Evolutionary conservation across 2,888 invertebrate genomes (phyloP).

Genomic region (Cosmorhoe ocellata): DNA sequence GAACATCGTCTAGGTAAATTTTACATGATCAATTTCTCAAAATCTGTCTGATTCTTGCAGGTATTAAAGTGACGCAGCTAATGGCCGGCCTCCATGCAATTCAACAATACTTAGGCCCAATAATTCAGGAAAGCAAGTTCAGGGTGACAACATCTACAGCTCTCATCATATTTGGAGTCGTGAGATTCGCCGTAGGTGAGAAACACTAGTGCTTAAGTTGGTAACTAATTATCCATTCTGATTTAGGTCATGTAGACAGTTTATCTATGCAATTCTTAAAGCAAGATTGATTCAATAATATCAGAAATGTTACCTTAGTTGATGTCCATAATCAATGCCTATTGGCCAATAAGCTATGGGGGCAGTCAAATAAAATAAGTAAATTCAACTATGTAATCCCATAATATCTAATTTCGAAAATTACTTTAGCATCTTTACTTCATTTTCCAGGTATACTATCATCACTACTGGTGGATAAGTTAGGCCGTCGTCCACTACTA

Average conservation of each 20-base stretch:
- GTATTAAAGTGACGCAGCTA: conserved; percentile 58
- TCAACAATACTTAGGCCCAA: conserved; percentile 60
- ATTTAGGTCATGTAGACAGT: too few species aligned
- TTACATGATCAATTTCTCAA: too few species aligned
- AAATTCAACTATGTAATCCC: too few species aligned
- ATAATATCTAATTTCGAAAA: background rate
- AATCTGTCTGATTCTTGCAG: conserved; percentile 47
- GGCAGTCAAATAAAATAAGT: too few species aligned
- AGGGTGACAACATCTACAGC: conserved; percentile 45
- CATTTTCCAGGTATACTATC: conserved; percentile 59
- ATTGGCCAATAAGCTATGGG: too few species aligned
- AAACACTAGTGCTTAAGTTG: background rate
- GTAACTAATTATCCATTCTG: too few species aligned
- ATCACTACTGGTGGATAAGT: conserved; percentile 55
- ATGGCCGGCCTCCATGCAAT: conserved; percentile 57
- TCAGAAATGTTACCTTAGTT: too few species aligned
- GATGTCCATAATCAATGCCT: too few species aligned
- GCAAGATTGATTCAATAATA: too few species aligned
- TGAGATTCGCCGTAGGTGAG: conserved; percentile 58
- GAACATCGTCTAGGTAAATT: too few species aligned
- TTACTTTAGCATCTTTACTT: too few species aligned
- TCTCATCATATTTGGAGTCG: conserved; percentile 57
- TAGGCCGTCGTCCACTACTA: conserved; percentile 74
- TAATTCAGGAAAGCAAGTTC: conserved; percentile 56
- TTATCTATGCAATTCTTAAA: too few species aligned